Percentiles rank a stretch among this genome's conserved stretches.
Evolutionary conservation across 2,113 vertebrate species (phyloP).

Genomic region (Apeltes quadracus): DNA sequence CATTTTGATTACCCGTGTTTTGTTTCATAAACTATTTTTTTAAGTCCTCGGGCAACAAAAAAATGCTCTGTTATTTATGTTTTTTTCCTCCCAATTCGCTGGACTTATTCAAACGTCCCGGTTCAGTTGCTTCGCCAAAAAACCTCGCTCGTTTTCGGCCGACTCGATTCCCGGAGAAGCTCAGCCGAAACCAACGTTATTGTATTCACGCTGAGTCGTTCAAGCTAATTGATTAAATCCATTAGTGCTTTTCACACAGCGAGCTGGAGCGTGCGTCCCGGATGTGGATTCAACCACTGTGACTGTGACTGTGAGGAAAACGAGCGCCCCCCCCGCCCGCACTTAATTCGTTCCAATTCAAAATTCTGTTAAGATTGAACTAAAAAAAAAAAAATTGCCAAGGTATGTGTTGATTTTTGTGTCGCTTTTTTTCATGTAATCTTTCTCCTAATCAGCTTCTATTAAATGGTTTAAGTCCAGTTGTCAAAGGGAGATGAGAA

Average conservation of each 20-base stretch:
- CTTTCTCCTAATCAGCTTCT: slow-evolving; percentile 7
- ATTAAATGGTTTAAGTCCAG: neutral
- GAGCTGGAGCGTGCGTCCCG: slow-evolving; percentile 49
- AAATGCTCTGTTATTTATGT: neutral
- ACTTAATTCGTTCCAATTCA: neutral
- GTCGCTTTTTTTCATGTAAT: too few species aligned
- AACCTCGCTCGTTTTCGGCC: slow-evolving; percentile 9
- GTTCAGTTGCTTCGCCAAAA: too few species aligned
- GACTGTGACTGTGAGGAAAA: slow-evolving; percentile 54
- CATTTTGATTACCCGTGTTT: neutral
- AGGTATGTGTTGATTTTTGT: too few species aligned
- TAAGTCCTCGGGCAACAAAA: neutral
- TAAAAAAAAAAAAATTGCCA: too few species aligned
- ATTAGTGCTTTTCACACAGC: slow-evolving; percentile 72
- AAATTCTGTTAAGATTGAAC: too few species aligned
- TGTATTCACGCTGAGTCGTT: slow-evolving; percentile 81
- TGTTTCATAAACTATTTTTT: neutral
- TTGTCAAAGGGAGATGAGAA: slow-evolving; percentile 48
- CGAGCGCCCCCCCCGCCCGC: too few species aligned
- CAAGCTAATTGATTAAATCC: slow-evolving; percentile 78
- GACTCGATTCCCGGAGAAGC: slow-evolving; percentile 13
- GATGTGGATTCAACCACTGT: slow-evolving; percentile 80
- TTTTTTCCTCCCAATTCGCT: too few species aligned
- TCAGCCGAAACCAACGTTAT: slow-evolving; percentile 80
- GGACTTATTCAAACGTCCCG: too few species aligned